Percentiles rank a stretch among this genome's conserved stretches.
phyloP scores from a whole-genome alignment of 2,797 vertebrate genomes.

The Alauda arvensis region DNA sequence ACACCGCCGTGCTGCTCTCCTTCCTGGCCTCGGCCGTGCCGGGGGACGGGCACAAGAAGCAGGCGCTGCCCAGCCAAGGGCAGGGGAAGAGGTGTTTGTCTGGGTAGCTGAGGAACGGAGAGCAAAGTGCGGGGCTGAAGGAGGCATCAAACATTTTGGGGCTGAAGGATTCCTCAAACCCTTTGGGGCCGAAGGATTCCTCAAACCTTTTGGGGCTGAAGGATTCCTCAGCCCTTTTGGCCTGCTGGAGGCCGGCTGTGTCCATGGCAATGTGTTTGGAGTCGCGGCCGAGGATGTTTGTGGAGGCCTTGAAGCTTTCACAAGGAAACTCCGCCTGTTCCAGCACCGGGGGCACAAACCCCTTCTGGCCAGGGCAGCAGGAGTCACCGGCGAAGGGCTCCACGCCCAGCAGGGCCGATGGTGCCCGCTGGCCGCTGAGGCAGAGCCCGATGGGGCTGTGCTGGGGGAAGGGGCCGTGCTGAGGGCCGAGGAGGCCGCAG shows the following conservation, averaged over 20 bases:
- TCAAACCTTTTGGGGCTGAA: background rate
- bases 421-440: slow-evolving; percentile 15
- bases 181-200: background rate
- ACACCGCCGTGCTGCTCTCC: slow-evolving; percentile 1
- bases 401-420: background rate
- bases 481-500: slow-evolving; percentile 69
- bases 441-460: slow-evolving; percentile 26
- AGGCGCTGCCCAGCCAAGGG: slow-evolving; percentile 45
- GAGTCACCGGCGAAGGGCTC: background rate
- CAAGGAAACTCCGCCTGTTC: slow-evolving; percentile 28
- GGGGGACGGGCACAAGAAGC: slow-evolving; percentile 23
- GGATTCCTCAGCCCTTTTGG: slow-evolving; percentile 1
- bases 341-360: background rate
- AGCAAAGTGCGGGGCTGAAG: slow-evolving; percentile 58
- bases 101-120: slow-evolving; percentile 62
- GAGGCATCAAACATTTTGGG: slow-evolving; percentile 27
- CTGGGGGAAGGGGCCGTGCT: slow-evolving; percentile 1
- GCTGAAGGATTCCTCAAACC: background rate
- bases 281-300: background rate
- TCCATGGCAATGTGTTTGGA: background rate
- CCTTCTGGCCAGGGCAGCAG: background rate
- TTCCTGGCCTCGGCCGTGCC: background rate
- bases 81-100: slow-evolving; percentile 43
- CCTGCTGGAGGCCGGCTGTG: background rate
- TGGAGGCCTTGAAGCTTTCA: background rate